Conservation (phyloP, 2,113 vertebrate genomes). For the Phyllopteryx taeniolatus region DNA sequence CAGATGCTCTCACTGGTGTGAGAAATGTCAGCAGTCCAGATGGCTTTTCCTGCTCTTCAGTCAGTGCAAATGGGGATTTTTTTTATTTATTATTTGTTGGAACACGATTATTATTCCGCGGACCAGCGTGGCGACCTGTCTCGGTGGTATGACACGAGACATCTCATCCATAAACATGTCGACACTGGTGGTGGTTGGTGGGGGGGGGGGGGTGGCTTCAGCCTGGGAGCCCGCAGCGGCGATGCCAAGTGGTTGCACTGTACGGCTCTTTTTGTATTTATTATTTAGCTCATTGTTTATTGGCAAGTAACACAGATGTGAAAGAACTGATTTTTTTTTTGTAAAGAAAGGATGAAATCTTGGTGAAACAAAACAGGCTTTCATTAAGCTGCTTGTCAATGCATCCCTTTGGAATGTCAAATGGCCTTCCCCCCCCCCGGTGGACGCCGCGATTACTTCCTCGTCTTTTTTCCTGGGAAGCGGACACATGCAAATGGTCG, state of each 20-base stretch:
- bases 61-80: not conserved
- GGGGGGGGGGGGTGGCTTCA: slow-evolving; percentile 10
- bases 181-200: slow-evolving; percentile 15
- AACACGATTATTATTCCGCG: slow-evolving; percentile 2
- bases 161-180: slow-evolving; percentile 70
- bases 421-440: not conserved
- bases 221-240: slow-evolving; percentile 39
- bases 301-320: slow-evolving; percentile 31
- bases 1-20: slow-evolving; percentile 53
- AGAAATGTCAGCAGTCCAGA: slow-evolving; percentile 65
- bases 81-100: not conserved
- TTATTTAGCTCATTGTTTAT: slow-evolving; percentile 51
- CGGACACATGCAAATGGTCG: slow-evolving; percentile 9
- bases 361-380: slow-evolving; percentile 1
- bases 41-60: slow-evolving; percentile 40
- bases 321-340: slow-evolving; percentile 4
- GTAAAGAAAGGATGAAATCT: slow-evolving; percentile 8
- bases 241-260: slow-evolving; percentile 51
- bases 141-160: slow-evolving; percentile 31
- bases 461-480: slow-evolving; percentile 17
- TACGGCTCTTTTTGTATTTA: slow-evolving; percentile 9
- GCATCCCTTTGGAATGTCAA: slow-evolving; percentile 15
- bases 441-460: not conserved
- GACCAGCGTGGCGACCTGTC: slow-evolving; percentile 46
- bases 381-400: slow-evolving; percentile 28